Conservation (phyloP, 2,888 invertebrate species). For the Drosophila sordidula region DNA sequence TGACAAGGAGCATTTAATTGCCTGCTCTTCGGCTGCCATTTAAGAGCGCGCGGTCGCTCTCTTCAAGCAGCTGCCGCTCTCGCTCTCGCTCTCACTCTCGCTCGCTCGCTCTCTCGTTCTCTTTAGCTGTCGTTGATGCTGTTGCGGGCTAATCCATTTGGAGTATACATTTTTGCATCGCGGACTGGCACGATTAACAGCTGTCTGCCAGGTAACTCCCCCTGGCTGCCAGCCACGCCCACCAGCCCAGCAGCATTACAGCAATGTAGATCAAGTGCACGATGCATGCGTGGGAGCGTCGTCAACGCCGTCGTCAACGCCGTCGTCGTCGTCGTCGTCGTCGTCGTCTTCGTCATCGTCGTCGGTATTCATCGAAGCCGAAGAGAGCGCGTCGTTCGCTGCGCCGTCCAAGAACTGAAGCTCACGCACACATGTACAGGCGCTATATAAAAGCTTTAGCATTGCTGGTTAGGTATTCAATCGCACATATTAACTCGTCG, state of each 20-base stretch:
- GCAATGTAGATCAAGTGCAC: conserved; percentile 56
- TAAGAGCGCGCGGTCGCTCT: conserved; percentile 22
- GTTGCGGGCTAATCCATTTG: conserved; percentile 7
- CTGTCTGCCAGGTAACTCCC: conserved; percentile 14
- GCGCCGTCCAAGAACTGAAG: conserved; percentile 44
- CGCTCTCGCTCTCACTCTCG: neutral
- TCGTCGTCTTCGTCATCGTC: conserved; percentile 2
- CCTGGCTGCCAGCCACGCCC: conserved; percentile 3
- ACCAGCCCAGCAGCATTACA: neutral
- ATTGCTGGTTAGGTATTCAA: conserved; percentile 60
- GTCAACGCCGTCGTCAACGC: conserved; percentile 1
- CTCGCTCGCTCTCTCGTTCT: neutral
- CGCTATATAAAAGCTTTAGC: conserved; percentile 67
- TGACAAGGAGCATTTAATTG: conserved; percentile 54
- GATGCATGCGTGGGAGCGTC: conserved; percentile 51
- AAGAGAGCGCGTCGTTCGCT: conserved; percentile 38
- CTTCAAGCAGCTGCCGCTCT: neutral
- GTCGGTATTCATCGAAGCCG: conserved; percentile 12
- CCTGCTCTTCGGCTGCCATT: conserved; percentile 17
- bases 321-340: conserved; percentile 5
- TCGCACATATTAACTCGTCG: conserved; percentile 69
- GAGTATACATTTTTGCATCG: conserved; percentile 21
- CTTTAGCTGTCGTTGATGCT: neutral
- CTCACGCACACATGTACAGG: conserved; percentile 47
- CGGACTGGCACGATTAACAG: conserved; percentile 47